Percentiles rank a stretch among this genome's conserved stretches.
phyloP scores from a whole-genome alignment of 1,140 invertebrate species.

The Tribolium castaneum region DNA sequence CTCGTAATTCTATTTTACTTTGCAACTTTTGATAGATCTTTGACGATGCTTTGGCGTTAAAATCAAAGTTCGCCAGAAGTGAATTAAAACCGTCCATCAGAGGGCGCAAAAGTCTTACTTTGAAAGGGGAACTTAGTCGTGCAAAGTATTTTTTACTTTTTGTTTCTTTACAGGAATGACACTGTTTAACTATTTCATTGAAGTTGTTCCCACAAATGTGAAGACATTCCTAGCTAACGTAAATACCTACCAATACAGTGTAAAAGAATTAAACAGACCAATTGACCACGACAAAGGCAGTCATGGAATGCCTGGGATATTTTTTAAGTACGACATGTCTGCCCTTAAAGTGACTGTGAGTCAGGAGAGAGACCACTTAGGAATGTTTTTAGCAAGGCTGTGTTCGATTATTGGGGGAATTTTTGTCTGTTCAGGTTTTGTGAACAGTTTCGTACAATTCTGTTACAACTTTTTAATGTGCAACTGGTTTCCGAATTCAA shows the following conservation, averaged over 20 bases:
- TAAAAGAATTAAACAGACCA: constrained; percentile 85
- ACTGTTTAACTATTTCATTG: constrained; percentile 93
- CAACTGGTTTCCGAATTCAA: constrained; percentile 51
- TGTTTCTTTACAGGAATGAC: constrained; percentile 74
- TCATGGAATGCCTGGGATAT: constrained; percentile 93
- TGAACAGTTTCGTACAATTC: constrained; percentile 65
- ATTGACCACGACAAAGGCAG: constrained; percentile 82
- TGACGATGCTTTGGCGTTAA: too few species aligned
- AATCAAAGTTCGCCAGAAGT: too few species aligned
- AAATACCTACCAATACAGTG: constrained; percentile 93
- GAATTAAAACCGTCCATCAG: too few species aligned
- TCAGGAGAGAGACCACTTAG: constrained; percentile 82
- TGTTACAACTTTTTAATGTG: constrained; percentile 62
- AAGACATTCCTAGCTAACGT: constrained; percentile 76
- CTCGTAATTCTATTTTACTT: too few species aligned
- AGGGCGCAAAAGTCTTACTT: too few species aligned
- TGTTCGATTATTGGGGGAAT: constrained; percentile 93
- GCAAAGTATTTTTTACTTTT: not conserved
- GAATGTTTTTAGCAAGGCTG: constrained; percentile 85
- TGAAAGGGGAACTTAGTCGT: too few species aligned
- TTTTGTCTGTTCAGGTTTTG: constrained; percentile 79
- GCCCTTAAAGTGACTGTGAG: constrained; percentile 87
- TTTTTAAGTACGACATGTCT: constrained; percentile 94
- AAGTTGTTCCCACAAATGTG: constrained; percentile 95
- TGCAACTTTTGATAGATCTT: too few species aligned